phyloP scores from a whole-genome alignment of 2,113 vertebrate genomes.

The Gallinago undulata region DNA sequence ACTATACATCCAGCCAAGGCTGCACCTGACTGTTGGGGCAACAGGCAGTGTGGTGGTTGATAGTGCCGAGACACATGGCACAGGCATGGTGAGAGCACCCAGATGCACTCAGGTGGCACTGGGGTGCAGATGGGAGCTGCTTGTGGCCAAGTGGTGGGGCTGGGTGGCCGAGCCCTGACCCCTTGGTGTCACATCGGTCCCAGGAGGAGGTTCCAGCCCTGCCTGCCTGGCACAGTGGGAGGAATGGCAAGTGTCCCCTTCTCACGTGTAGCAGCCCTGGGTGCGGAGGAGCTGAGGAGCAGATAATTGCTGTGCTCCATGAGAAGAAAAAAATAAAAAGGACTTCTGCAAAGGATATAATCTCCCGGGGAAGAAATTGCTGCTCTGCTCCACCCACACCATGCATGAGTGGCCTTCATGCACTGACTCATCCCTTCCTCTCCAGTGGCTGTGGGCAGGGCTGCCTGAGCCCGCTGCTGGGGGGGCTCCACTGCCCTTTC shows the following conservation, averaged over 20 bases:
- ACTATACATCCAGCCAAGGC: fast-evolving
- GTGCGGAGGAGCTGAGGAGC: neutral
- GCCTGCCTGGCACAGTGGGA: neutral
- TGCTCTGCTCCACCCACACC: slow-evolving; percentile 32
- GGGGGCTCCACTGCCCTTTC: neutral
- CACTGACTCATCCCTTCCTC: neutral
- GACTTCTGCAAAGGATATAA: neutral
- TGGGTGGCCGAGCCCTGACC: neutral
- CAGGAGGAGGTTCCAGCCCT: fast-evolving
- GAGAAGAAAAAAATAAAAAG: neutral
- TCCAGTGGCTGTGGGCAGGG: neutral
- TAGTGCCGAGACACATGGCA: fast-evolving
- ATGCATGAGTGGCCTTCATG: neutral
- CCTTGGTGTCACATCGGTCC: fast-evolving
- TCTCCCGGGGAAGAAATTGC: slow-evolving; percentile 6
- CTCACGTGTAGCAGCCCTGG: neutral
- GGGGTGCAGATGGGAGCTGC: neutral
- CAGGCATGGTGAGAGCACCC: too few species aligned
- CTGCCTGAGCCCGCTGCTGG: neutral
- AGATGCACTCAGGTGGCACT: fast-evolving
- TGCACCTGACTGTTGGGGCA: neutral
- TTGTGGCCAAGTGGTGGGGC: neutral
- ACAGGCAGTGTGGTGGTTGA: fast-evolving
- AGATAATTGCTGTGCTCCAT: neutral
- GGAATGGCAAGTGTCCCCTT: neutral